phyloP scores from a whole-genome alignment of 2,797 vertebrate species.

The Calcarius lapponicus region DNA sequence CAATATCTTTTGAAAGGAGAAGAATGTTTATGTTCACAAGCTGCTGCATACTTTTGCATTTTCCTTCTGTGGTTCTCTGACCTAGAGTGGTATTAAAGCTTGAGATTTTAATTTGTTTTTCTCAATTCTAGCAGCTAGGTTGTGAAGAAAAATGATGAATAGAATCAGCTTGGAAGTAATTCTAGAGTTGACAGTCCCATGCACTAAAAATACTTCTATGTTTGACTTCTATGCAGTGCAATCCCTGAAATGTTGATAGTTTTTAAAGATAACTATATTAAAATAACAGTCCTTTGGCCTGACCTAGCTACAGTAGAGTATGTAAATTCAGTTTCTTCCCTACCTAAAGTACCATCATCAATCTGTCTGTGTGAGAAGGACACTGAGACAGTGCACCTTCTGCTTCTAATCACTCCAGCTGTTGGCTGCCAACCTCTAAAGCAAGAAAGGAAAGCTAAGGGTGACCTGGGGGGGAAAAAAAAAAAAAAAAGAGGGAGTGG shows the following conservation, averaged over 20 bases:
- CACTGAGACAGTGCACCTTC: background rate
- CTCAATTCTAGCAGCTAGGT: background rate
- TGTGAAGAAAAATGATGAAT: background rate
- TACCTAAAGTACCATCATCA: background rate
- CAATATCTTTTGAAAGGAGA: background rate
- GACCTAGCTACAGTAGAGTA: background rate
- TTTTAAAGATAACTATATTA: background rate
- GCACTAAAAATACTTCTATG: background rate
- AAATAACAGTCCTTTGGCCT: background rate
- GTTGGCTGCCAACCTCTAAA: background rate
- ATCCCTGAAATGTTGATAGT: background rate
- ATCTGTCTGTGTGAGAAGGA: background rate
- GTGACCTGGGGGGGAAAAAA: background rate
- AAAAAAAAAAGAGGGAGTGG: no score
- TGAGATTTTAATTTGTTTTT: background rate
- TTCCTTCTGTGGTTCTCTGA: background rate
- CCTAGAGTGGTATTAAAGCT: background rate
- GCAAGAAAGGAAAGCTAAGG: background rate
- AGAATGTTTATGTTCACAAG: background rate
- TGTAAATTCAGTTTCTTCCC: background rate
- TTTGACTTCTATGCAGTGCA: background rate
- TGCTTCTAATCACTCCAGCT: background rate
- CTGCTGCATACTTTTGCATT: background rate
- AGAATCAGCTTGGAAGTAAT: background rate
- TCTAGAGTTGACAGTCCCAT: background rate